Conservation (phyloP, 1,140 invertebrate species). For the Drosophila fuyamai region DNA sequence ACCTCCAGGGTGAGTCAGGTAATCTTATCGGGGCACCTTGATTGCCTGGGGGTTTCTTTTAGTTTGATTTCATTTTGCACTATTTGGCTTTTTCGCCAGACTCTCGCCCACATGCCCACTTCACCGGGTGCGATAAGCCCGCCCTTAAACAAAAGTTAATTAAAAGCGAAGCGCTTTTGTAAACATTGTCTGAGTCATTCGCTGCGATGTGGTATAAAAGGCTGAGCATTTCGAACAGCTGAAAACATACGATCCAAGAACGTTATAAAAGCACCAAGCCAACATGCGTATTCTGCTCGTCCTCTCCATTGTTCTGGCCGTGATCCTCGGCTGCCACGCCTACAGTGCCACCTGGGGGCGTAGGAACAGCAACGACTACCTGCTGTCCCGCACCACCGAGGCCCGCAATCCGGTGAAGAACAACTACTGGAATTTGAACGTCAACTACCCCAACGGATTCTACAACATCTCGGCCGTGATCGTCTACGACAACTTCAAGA, state of each 20-base stretch:
- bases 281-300: constrained; percentile 58
- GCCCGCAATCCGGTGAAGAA: constrained; percentile 58
- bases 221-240: neutral
- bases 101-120: neutral
- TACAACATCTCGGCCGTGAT: constrained; percentile 56
- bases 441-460: constrained; percentile 10
- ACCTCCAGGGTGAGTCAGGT: constrained; percentile 34
- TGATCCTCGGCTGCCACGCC: constrained; percentile 51
- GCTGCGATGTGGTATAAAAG: constrained; percentile 46
- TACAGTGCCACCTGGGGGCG: constrained; percentile 67
- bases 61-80: constrained; percentile 33
- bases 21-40: constrained; percentile 42
- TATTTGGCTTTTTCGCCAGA: constrained; percentile 19
- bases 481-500: constrained; percentile 75
- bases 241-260: constrained; percentile 29
- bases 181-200: constrained; percentile 45
- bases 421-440: constrained; percentile 62
- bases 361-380: constrained; percentile 35
- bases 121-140: constrained; percentile 27
- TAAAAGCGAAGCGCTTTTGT: constrained; percentile 39
- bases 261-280: neutral
- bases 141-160: constrained; percentile 43
- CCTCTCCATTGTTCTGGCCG: constrained; percentile 59
- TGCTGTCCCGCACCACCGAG: constrained; percentile 59
- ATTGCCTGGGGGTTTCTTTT: constrained; percentile 44